Conservation (phyloP, 2,888 invertebrate genomes). For the Mythimna vitellina region DNA sequence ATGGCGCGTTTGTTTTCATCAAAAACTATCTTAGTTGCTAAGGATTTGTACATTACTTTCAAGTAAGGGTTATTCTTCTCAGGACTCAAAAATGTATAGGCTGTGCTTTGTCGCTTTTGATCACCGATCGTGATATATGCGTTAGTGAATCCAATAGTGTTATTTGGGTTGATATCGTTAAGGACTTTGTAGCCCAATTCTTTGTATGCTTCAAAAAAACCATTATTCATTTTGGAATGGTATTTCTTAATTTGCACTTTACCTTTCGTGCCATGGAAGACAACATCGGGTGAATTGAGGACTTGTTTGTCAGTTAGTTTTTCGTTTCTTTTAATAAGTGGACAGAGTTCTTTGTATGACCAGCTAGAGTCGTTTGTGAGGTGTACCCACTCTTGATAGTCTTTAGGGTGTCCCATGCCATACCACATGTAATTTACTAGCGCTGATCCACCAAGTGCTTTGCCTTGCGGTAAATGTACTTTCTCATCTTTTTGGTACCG, state of each 20-base stretch:
- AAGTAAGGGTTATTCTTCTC: constrained; percentile 72
- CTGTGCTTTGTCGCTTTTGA: constrained; percentile 83
- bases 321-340: constrained; percentile 87
- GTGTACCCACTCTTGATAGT: constrained; percentile 87
- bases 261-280: constrained; percentile 79
- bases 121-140: constrained; percentile 80
- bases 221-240: constrained; percentile 41
- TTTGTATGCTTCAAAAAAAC: constrained; percentile 74
- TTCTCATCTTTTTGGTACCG: constrained; percentile 19
- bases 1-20: constrained; percentile 82
- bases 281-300: constrained; percentile 51
- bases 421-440: constrained; percentile 88
- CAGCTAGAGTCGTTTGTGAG: constrained; percentile 84
- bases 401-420: constrained; percentile 78
- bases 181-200: constrained; percentile 80
- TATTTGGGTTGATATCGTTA: constrained; percentile 77
- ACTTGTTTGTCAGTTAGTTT: constrained; percentile 67
- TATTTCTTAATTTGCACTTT: constrained; percentile 77
- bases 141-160: constrained; percentile 82
- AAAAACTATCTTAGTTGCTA: constrained; percentile 86
- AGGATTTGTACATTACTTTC: constrained; percentile 81
- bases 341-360: constrained; percentile 85
- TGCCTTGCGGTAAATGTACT: constrained; percentile 85
- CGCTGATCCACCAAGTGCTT: constrained; percentile 90
- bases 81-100: constrained; percentile 83